Evolutionary conservation across 2,888 invertebrate species (phyloP), one percentile per base, ranked within the genome.

Genomic region (Orchesella flavescens): DNA sequence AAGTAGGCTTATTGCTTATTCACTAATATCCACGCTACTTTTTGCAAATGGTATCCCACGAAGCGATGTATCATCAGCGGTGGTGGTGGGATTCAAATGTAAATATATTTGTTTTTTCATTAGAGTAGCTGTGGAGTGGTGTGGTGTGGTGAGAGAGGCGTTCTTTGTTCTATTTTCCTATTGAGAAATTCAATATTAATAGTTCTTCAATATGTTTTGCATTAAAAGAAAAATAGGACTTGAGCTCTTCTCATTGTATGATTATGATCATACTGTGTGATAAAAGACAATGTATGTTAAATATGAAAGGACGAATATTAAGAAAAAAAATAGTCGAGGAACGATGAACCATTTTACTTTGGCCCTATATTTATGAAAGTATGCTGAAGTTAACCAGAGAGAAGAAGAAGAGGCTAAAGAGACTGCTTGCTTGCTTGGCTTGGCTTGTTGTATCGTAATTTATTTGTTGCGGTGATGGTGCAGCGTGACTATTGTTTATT

Each of bases 171-270:
- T 34, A 75, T 75, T 75, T 75, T 75, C 65, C 34, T 34, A 34
- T 53, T 65, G 75, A 65, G 63, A 75, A 75, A 63, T 74, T 44
- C 61, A 49, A 57, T 24, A 63, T 72, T 72, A 72, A 72, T 59
- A 43, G 59, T 71, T 46, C 21, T 55, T 55, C 55, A 71, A 71
- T 71, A n/a, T 13, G 71, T 46, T 55, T 71, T 21, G 24, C 21
- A 71, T 71, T 46, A 34, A 55, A 21, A 49, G 12, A 49, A 3
- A 49, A 49, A n/a, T 15, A 49, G 49, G 49, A n/a, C 49, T 49
- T 49, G 1, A 44, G 12, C 9, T 1, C 49, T 15, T 49, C 49
- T 12, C n/a, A 49, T 49, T 49, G 15, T n/a, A 46, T 17, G 21
- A 49, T 12, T 23, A 49, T 49, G n/a, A 44, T 13, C 21, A 46